Percentiles rank a stretch among this genome's conserved stretches.
Evolutionary conservation across 2,797 vertebrate species (phyloP).

Genomic region (Cyclopterus lumpus): DNA sequence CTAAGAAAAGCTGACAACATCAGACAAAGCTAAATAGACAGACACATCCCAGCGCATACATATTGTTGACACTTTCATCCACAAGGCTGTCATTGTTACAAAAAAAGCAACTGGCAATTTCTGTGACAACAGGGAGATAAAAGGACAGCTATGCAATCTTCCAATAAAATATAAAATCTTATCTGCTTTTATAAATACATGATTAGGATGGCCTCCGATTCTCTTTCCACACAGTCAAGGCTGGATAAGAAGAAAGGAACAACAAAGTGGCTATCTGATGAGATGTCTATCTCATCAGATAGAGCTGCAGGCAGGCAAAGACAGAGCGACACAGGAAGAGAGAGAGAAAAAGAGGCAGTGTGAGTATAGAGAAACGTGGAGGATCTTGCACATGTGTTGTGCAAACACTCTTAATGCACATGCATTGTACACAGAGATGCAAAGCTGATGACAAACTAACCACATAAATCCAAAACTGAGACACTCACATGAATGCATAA

Average conservation of each 20-base stretch:
- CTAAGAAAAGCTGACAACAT: conserved; percentile 52
- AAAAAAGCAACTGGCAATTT: conserved; percentile 47
- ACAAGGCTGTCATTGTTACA: conserved; percentile 50
- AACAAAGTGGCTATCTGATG: conserved; percentile 81
- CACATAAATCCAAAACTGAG: conserved; percentile 38
- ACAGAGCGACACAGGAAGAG: conserved; percentile 3
- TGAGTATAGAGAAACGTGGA: conserved; percentile 18
- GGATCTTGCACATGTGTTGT: conserved; percentile 57
- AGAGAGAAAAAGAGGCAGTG: conserved; percentile 23
- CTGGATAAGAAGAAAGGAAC: conserved; percentile 75
- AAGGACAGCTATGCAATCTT: conserved; percentile 70
- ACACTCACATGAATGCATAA: neutral
- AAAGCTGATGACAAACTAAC: conserved; percentile 76
- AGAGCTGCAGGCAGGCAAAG: conserved; percentile 68
- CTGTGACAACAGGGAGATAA: conserved; percentile 61
- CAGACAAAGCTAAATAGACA: conserved; percentile 51
- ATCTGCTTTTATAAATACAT: conserved; percentile 83
- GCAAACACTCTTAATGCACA: conserved; percentile 50
- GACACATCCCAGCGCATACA: conserved; percentile 28
- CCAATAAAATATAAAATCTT: conserved; percentile 74
- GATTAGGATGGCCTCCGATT: conserved; percentile 77
- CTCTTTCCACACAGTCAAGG: conserved; percentile 74
- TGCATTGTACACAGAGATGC: conserved; percentile 55
- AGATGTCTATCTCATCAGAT: conserved; percentile 81
- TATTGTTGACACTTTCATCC: conserved; percentile 58